Conservation (phyloP, 1,140 invertebrate species). For the Panulirus ornatus region DNA sequence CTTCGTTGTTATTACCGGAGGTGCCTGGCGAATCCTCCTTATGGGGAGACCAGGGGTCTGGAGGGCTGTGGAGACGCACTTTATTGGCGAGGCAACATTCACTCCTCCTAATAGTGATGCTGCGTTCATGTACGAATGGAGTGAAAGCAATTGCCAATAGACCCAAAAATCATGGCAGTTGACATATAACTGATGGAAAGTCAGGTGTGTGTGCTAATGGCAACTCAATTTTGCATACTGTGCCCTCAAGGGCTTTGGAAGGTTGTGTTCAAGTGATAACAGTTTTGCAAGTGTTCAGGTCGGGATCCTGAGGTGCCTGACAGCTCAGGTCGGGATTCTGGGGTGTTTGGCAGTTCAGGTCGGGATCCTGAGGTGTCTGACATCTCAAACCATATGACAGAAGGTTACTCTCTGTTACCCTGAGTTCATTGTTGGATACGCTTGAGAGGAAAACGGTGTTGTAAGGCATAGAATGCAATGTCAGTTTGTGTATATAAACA, state of each 20-base stretch:
- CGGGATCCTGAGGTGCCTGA: too few species aligned
- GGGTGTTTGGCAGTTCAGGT: too few species aligned
- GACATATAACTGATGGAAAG: not conserved
- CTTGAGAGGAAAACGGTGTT: not conserved
- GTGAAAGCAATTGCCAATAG: not conserved
- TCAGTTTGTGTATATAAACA: constrained; percentile 27
- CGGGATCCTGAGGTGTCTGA: too few species aligned
- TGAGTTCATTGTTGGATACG: not conserved
- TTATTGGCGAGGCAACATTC: not conserved
- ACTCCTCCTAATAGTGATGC: not conserved
- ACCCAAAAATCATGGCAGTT: not conserved
- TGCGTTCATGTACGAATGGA: not conserved
- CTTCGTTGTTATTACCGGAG: not conserved
- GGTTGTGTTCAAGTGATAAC: too few species aligned
- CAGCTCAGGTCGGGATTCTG: too few species aligned
- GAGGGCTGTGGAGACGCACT: not conserved
- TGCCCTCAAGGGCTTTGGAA: too few species aligned
- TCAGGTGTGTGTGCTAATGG: not conserved
- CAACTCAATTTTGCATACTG: not conserved
- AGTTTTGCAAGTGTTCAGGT: too few species aligned
- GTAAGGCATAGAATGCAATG: not conserved
- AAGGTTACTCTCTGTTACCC: too few species aligned
- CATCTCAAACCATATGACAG: too few species aligned
- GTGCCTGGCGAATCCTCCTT: not conserved
- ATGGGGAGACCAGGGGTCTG: not conserved